These are phyloP conservation scores for Andrena chrysosceles DNA, from an alignment of 2,888 invertebrate genomes.

Conservation along the genomic window DNA sequence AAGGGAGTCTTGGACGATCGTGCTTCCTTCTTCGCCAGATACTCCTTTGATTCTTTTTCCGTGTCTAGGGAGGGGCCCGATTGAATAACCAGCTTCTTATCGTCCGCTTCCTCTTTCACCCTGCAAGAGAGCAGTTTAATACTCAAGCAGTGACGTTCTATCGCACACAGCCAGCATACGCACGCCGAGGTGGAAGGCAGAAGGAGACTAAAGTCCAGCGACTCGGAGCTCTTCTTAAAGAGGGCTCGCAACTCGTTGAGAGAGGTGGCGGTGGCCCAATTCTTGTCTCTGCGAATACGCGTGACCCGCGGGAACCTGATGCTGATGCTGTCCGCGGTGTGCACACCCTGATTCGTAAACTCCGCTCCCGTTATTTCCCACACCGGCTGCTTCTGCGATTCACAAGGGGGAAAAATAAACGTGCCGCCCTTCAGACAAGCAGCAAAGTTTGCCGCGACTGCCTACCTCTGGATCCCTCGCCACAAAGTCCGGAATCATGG, in stretches of 20 bases:
- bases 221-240: slow-evolving; percentile 86
- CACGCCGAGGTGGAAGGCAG: slow-evolving; percentile 41
- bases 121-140: not conserved
- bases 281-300: slow-evolving; percentile 93
- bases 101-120: not conserved
- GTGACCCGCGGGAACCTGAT: slow-evolving; percentile 97
- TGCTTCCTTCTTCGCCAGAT: not conserved
- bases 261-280: slow-evolving; percentile 93
- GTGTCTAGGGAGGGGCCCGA: not conserved
- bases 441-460: not conserved
- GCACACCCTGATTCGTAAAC: slow-evolving; percentile 92
- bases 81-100: not conserved
- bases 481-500: slow-evolving; percentile 95
- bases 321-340: slow-evolving; percentile 97
- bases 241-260: slow-evolving; percentile 90
- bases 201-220: slow-evolving; percentile 78
- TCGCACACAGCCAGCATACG: not conserved
- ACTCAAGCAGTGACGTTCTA: not conserved
- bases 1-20: not conserved
- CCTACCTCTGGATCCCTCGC: slow-evolving; percentile 91
- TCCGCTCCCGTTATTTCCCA: slow-evolving; percentile 98
- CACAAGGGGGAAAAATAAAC: not conserved
- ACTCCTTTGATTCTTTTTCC: not conserved
- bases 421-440: not conserved
- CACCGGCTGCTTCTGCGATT: slow-evolving; percentile 90